Evolutionary conservation across 92 coral and sea anemone genomes (phyloP), one percentile per base, ranked within the genome.

Genomic region (Porites lobata): DNA sequence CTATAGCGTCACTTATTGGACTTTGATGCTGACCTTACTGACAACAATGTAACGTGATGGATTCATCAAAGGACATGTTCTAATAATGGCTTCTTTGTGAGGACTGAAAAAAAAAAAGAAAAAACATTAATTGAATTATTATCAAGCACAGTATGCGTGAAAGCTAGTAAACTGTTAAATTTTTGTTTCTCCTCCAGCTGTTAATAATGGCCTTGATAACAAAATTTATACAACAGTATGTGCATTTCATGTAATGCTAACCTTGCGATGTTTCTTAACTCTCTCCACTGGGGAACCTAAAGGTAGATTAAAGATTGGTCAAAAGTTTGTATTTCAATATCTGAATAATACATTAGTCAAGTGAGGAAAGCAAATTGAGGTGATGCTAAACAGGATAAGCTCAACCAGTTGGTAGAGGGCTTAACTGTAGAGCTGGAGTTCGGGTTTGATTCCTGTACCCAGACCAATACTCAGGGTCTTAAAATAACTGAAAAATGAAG

Each of bases 231-330:
- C 14, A 10, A 6, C 17, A 70, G 12, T 24, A 43, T 8, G 3
- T 18, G 3, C 18, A 71, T 12, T 24, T 1, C 24, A 4, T 10
- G 24, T 32, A 11, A 9, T 50, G 38, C 21, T 51, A 56, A 94
- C 96, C 96, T 82, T 58, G 91, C 78, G 14, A 97, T 65, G 15
- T 93, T 94, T 72, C 95, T 96, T 62, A 97, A 73, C 72, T 97
- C 99, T 87, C 99, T 86, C 99, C 99, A 97, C 76, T 97, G 99
- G 0, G 99, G 99, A 10, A 97, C 99, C 99, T 97, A 50, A 57
- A 21, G 5, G 19, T 8, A 56, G 14, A 56, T 56, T 56, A 56
- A 14, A 9, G 15, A 56, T 56, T 56, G 61, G 15, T 56, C 15
- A 56, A 56, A 10, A 8, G 3, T 10, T 10, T 8, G 61, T 56